These are phyloP conservation scores for Rhincodon typus DNA, from an alignment of 2,797 vertebrate genomes.

Conservation along the genomic window DNA sequence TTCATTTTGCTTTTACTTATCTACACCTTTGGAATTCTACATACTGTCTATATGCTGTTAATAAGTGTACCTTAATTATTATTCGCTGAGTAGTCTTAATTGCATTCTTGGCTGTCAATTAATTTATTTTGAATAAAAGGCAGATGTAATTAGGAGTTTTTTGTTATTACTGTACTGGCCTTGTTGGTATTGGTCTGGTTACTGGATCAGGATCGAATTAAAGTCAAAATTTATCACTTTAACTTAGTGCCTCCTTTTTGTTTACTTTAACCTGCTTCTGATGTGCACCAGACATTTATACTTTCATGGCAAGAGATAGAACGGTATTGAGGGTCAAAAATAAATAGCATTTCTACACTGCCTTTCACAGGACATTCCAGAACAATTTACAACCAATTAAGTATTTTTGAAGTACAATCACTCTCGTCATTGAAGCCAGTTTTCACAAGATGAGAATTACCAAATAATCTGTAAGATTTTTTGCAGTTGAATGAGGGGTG, in stretches of 20 bases:
- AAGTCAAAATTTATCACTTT: conserved; percentile 10
- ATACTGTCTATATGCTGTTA: not conserved
- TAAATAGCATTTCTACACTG: not conserved
- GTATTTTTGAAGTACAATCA: not conserved
- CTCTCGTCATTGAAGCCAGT: not conserved
- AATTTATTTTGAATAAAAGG: conserved; percentile 10
- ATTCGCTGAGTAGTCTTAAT: not conserved
- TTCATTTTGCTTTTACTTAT: not conserved
- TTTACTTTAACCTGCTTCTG: not conserved
- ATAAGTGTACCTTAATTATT: not conserved
- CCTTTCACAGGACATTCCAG: not conserved
- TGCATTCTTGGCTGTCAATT: not conserved
- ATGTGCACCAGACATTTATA: not conserved
- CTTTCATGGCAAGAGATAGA: not conserved
- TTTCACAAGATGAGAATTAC: not conserved
- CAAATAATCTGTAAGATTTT: not conserved
- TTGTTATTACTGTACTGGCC: not conserved
- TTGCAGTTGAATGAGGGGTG: not conserved
- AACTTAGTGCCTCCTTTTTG: not conserved
- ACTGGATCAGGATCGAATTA: not conserved
- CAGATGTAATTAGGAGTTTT: not conserved
- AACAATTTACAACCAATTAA: not conserved
- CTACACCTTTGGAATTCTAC: not conserved
- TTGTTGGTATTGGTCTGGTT: not conserved
- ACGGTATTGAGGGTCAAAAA: not conserved